Base-by-base conservation (phyloP, 1,140 invertebrate genomes). In the Drosophila baimaii region DNA sequence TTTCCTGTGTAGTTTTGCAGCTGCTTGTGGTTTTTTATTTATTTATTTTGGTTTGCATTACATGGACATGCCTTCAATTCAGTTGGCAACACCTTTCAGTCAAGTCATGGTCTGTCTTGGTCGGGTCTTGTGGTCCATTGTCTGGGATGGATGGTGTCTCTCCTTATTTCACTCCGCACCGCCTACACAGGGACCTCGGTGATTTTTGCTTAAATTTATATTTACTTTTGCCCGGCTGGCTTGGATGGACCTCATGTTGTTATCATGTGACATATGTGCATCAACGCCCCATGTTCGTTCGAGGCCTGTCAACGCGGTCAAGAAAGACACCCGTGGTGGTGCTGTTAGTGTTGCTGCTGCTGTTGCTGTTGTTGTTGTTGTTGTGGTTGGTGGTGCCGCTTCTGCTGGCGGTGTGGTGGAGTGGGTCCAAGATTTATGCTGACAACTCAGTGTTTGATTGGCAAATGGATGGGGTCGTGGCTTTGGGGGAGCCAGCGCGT, bases 201-300 rank as follows among this genome's bases (percentile, higher is more conserved):
- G 84, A 89, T 88, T 88, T 88, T 88, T 83, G 79, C 83, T 70
- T 77, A 85, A 86, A 86, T 86, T 88, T 86, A 86, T 86, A 88
- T 86, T 77, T 52, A 47, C 37, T 63, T 80, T 63, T 44, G 52
- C 33, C 49, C 44, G 55, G 27, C 58, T 58, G 65, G 15, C 7
- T 56, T 71, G 79, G 73, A 66, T 43, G 73, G 73, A 77, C 82
- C 83, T 74, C 83, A 86, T 86, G 85, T 89, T 89, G 84, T 89
- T 89, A 89, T 80, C 85, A 72, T 89, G 84, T 89, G 84, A 89
- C 84, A 89, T 89, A 89, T 89, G 84, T 89, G 84, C 84, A 89
- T 89, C 84, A 89, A 89, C 84, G 84, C 84, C 84, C 84, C 73
- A 81, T 84, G 80, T 89, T 84, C 62, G 76, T 74, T 68, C 62